These are phyloP conservation scores for Natator depressus DNA, from an alignment of 2,113 vertebrate species.

Conservation along the genomic window DNA sequence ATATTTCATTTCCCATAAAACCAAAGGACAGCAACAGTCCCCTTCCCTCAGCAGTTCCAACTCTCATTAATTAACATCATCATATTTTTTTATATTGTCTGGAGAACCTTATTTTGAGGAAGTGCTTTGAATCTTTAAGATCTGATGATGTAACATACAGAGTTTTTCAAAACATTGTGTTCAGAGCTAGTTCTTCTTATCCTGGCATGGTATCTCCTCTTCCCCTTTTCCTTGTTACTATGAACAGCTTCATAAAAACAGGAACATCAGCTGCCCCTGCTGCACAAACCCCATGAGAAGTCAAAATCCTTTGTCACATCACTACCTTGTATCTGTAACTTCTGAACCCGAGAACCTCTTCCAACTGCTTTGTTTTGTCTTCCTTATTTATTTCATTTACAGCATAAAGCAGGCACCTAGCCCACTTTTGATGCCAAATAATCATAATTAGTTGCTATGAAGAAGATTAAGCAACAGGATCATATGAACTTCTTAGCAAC, in stretches of 20 bases:
- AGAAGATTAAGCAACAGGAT: not conserved
- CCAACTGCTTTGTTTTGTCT: not conserved
- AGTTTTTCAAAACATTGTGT: not conserved
- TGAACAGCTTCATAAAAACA: not conserved
- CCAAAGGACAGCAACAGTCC: not conserved
- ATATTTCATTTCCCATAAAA: not conserved
- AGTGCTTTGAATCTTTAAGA: not conserved
- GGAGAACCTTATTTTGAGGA: not conserved
- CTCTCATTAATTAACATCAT: not conserved
- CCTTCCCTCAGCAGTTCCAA: not conserved
- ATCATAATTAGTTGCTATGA: not conserved
- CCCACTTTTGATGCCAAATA: not conserved
- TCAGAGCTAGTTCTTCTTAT: not conserved
- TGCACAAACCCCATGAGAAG: not conserved
- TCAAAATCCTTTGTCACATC: not conserved
- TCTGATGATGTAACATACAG: not conserved
- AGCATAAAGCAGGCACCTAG: not conserved
- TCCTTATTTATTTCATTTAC: conserved; percentile 12
- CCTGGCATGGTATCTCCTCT: not conserved
- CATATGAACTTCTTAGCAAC: not conserved
- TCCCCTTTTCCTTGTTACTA: conserved; percentile 10
- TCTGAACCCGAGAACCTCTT: not conserved
- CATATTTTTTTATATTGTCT: not conserved
- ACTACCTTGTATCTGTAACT: not conserved
- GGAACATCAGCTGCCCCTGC: not conserved